Conservation (phyloP, 2,888 invertebrate genomes). For the Chloroclystis v-ata region DNA sequence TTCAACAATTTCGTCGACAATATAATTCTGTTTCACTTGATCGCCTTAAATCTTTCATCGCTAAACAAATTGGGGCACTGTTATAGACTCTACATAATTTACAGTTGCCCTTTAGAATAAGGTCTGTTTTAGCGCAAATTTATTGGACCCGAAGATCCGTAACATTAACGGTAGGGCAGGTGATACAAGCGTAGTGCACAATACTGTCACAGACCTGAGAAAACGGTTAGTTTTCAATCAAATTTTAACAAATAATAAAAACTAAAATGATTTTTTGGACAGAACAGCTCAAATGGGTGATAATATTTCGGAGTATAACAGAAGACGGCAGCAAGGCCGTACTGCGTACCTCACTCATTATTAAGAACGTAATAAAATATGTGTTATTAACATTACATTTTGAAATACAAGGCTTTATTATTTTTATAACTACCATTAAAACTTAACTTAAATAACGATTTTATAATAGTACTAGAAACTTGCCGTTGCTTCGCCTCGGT, state of each 20-base stretch:
- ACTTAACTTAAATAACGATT: too few species aligned
- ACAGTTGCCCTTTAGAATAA: slow-evolving; percentile 7
- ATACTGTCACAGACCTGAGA: slow-evolving; percentile 8
- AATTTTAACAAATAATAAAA: background rate
- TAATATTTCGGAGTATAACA: too few species aligned
- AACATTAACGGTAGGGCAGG: slow-evolving; percentile 26
- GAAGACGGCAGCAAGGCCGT: too few species aligned
- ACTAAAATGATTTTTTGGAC: too few species aligned
- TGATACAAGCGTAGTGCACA: slow-evolving; percentile 21
- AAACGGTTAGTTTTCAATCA: background rate
- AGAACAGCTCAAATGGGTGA: too few species aligned
- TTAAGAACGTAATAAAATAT: too few species aligned
- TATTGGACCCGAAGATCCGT: slow-evolving; percentile 21
- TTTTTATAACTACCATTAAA: too few species aligned
- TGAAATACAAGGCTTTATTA: too few species aligned
- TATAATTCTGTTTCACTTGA: background rate
- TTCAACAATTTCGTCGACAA: background rate
- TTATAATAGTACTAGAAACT: too few species aligned
- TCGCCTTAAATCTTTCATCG: background rate
- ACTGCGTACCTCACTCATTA: too few species aligned
- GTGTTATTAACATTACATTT: too few species aligned
- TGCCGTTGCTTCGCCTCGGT: too few species aligned
- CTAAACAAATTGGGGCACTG: background rate
- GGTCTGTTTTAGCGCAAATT: slow-evolving; percentile 11
- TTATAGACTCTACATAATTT: slow-evolving; percentile 8